phyloP scores from a whole-genome alignment of 64 coral and sea anemone species.

The Montipora cactus region DNA sequence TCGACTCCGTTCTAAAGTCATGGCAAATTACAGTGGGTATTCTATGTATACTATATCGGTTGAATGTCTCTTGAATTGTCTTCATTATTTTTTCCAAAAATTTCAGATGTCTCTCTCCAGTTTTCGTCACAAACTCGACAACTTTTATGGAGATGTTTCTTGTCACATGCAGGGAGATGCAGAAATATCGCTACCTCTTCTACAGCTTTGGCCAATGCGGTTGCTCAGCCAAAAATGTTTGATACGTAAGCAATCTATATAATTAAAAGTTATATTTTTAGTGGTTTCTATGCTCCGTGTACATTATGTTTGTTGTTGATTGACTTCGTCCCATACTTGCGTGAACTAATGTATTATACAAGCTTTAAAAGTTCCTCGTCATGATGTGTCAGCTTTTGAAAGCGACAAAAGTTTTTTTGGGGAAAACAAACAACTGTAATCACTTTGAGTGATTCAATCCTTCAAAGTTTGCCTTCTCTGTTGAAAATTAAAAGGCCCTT shows the following conservation, averaged over 20 bases:
- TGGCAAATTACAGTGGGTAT: neutral
- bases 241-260: conserved; percentile 9
- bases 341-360: neutral
- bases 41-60: neutral
- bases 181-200: neutral
- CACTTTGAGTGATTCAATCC: no score
- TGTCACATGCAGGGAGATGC: neutral
- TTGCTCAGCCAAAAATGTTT: neutral
- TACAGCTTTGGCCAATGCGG: neutral
- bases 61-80: neutral
- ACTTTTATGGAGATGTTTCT: neutral
- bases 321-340: neutral
- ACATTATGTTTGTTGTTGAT: neutral
- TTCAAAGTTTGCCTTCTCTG: no score
- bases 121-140: neutral
- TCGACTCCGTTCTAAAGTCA: conserved; percentile 1
- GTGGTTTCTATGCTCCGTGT: neutral
- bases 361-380: no score
- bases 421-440: no score
- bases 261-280: neutral
- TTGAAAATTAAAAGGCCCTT: no score
- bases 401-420: no score
- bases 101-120: neutral
- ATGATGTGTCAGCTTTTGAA: no score
- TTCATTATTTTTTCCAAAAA: neutral